Conservation (phyloP, 92 coral and sea anemone species). For the Palythoa heliodiscus region DNA sequence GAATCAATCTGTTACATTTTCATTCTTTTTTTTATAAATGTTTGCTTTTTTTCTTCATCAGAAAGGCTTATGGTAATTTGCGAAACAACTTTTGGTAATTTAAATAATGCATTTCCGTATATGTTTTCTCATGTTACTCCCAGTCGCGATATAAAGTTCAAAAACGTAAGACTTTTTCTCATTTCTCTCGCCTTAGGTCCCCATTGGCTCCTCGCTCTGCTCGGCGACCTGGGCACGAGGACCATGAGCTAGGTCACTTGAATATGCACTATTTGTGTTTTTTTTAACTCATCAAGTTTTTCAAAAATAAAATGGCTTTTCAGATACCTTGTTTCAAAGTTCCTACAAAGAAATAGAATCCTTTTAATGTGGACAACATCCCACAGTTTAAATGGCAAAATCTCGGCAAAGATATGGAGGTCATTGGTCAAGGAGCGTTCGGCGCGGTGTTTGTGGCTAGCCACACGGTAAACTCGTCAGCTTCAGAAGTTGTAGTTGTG, state of each 20-base stretch:
- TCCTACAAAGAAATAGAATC: neutral
- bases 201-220: conserved; percentile 7
- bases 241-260: neutral
- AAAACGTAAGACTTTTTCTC: conserved; percentile 10
- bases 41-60: too few species aligned
- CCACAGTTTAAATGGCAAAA: conserved; percentile 37
- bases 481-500: conserved; percentile 2
- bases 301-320: conserved; percentile 15
- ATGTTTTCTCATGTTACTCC: conserved; percentile 12
- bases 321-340: neutral
- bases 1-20: too few species aligned
- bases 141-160: neutral
- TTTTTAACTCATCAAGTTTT: neutral
- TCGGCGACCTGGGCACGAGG: conserved; percentile 18
- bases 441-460: conserved; percentile 32
- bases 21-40: too few species aligned
- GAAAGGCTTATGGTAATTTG: too few species aligned
- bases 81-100: too few species aligned
- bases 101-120: neutral
- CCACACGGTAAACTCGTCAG: neutral
- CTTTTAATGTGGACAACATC: conserved; percentile 12
- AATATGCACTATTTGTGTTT: neutral
- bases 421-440: conserved; percentile 35
- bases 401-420: conserved; percentile 1
- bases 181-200: neutral